A percentile compares a stretch with the other conserved stretches of the same genome.
phyloP scores from a whole-genome alignment of 2,797 vertebrate genomes.

The Loris lydekkerianus region DNA sequence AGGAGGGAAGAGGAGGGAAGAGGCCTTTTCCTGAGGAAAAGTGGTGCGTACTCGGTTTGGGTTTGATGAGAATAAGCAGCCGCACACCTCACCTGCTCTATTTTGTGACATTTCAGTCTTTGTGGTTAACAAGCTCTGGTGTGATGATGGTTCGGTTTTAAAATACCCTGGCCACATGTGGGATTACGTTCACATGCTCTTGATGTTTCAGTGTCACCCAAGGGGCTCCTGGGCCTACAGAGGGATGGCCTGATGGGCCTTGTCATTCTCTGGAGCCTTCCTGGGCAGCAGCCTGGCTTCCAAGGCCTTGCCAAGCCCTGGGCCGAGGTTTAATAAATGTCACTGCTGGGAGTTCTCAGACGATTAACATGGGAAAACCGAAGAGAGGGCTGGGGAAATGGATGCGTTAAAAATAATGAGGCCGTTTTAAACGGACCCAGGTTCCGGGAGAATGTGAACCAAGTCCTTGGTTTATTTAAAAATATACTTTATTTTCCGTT shows the following conservation, averaged over 20 bases:
- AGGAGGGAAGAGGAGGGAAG: not conserved
- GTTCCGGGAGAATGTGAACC: conserved; percentile 81
- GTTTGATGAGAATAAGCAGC: fast-evolving
- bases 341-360: conserved; percentile 79
- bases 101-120: not conserved
- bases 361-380: conserved; percentile 84
- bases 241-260: fast-evolving
- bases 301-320: not conserved
- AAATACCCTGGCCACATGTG: fast-evolving
- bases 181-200: not conserved
- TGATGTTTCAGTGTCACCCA: not conserved
- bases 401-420: conserved; percentile 80
- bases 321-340: conserved; percentile 67
- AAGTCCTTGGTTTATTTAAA: conserved; percentile 77
- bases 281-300: not conserved
- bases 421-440: conserved; percentile 73
- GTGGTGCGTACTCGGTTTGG: fast-evolving
- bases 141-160: not conserved
- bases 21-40: not conserved
- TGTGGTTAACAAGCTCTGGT: not conserved
- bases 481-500: conserved; percentile 75
- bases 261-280: not conserved
- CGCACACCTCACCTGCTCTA: fast-evolving
- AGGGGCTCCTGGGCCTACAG: fast-evolving
- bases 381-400: conserved; percentile 71